Conservation (phyloP, 2,888 invertebrate species). For the Pterostichus madidus region DNA sequence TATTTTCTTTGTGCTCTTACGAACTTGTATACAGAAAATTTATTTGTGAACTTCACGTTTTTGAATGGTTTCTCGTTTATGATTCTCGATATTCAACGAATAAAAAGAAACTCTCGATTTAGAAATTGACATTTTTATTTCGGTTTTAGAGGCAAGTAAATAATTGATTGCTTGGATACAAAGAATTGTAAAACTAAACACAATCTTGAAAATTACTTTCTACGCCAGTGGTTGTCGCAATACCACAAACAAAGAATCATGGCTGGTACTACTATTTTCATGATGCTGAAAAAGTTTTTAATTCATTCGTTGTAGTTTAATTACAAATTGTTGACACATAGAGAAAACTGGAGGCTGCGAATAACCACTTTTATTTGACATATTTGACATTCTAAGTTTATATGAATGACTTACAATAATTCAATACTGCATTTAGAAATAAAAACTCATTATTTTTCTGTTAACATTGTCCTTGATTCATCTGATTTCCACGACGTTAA, state of each 20-base stretch:
- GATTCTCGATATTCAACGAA: constrained; percentile 8
- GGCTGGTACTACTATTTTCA: too few relatives aligned
- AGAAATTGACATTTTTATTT: constrained; percentile 12
- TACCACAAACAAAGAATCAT: too few relatives aligned
- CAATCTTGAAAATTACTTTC: too few relatives aligned
- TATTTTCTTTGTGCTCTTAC: constrained; percentile 51
- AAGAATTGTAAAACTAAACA: neutral
- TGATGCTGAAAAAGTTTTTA: too few relatives aligned
- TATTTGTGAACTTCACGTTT: constrained; percentile 45
- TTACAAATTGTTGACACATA: too few relatives aligned
- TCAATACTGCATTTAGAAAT: neutral
- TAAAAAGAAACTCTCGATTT: constrained; percentile 14
- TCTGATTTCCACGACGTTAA: constrained; percentile 30
- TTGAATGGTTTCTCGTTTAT: constrained; percentile 45
- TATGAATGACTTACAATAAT: too few relatives aligned
- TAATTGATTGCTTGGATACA: constrained; percentile 4
- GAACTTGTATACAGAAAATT: constrained; percentile 39
- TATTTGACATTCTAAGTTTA: too few relatives aligned
- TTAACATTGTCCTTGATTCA: constrained; percentile 16
- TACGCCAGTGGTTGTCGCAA: too few relatives aligned
- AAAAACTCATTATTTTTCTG: constrained; percentile 48
- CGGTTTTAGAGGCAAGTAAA: neutral
- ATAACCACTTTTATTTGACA: too few relatives aligned
- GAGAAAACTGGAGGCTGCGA: too few relatives aligned
- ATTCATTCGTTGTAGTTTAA: too few relatives aligned